Evolutionary conservation across 2,888 invertebrate species (phyloP), one percentile per base, ranked within the genome.

Genomic region (Agrotis segetum): DNA sequence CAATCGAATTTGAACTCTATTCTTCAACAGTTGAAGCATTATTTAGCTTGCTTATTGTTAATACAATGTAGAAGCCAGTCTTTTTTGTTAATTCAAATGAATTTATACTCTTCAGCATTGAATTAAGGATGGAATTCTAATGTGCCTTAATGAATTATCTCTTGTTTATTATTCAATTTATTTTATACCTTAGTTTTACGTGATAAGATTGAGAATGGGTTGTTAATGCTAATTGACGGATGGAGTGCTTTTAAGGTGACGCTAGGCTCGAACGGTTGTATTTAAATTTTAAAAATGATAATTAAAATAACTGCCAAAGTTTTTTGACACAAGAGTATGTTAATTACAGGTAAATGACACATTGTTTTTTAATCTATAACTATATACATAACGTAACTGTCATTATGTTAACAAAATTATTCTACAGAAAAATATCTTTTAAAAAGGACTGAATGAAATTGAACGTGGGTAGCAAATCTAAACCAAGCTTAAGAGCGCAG

Each of bases 91-190:
- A 86, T 89, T 86, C 88, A 88, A 90, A 85, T 87, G 82, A 90
- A 89, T 90, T 86, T 91, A 88, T 89, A 84, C 89, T 88, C 84
- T 91, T 87, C 52, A 63, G 64, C 84, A 62, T 86, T 65, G 87
- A 81, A 81, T 88, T 91, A 91, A 91, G 89, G 86, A 82, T 86
- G 81, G 81, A 88, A 88, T 89, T 88, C 82, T 84, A 84, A 83
- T 89, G 81, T 79, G 71, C 74, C 71, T 75, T 83, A 79, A 78
- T 84, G 79, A 84, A 86, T 88, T 87, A 88, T 88, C 83, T 87
- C 56, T 73, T 73, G 6, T 60, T 74, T 69, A 62, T 74, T 67
- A 70, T 69, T 77, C 74, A 59, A 71, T 73, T 71, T 71, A 86
- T 71, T 85, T 79, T 81, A 75, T 74, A 72, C 70, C 74, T 80